Evolutionary conservation across 2,797 vertebrate genomes (phyloP).

Genomic region (Paedocypris micromegethes): DNA sequence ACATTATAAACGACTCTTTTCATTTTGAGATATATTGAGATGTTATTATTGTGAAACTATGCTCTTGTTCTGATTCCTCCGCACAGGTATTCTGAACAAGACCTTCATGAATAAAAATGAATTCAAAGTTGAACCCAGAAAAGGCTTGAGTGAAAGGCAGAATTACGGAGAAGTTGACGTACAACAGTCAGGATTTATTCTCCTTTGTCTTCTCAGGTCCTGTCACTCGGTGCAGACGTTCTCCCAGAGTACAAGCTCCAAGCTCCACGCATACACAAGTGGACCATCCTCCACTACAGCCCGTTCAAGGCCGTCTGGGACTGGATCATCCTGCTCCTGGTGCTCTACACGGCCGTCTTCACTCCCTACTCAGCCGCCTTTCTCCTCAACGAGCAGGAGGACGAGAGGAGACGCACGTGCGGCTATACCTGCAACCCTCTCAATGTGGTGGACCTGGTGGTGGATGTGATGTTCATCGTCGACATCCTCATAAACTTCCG

Average conservation of each 20-base stretch:
- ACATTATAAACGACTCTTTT: too few species aligned
- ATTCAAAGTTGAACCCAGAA: too few species aligned
- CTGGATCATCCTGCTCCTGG: conserved; percentile 95
- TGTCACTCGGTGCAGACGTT: conserved; percentile 92
- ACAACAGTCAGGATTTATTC: background rate
- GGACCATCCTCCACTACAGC: conserved; percentile 97
- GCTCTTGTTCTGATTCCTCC: too few species aligned
- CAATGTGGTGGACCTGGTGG: conserved; percentile 93
- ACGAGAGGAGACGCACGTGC: conserved; percentile 78
- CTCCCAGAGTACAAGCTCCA: conserved; percentile 97
- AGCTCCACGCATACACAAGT: conserved; percentile 89
- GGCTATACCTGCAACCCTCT: conserved; percentile 93
- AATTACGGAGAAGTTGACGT: too few species aligned
- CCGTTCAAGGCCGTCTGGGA: conserved; percentile 99
- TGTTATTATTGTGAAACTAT: too few species aligned
- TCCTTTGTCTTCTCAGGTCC: conserved; percentile 68
- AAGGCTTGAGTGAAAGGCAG: too few species aligned
- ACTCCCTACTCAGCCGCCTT: conserved; percentile 96
- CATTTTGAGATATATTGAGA: too few species aligned
- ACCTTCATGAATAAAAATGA: too few species aligned
- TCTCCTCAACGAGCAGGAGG: conserved; percentile 89
- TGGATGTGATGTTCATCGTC: conserved; percentile 98
- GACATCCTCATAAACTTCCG: conserved; percentile 98
- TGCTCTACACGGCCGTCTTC: conserved; percentile 97
- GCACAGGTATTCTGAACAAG: too few species aligned